Base-by-base conservation (phyloP, 2,113 vertebrate genomes). In the Festucalex cinctus region DNA sequence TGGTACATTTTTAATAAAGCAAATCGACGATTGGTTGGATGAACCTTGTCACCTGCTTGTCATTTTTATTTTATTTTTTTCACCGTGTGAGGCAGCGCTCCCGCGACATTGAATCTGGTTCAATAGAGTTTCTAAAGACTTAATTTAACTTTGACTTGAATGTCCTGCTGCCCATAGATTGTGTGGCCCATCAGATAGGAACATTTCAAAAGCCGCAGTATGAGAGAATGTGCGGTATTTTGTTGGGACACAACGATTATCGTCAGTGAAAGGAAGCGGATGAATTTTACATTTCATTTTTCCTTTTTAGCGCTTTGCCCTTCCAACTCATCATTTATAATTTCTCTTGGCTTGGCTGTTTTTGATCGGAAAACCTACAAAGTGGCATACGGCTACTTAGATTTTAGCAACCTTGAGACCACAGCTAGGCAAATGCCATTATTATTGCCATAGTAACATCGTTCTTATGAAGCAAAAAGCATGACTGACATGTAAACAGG, bases 1-100 rank as follows among this genome's bases (percentile, higher is more conserved):
- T 88, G 83, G 74, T 88, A 77, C 79, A 90, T 90, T 83, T 90
- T 90, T 88, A 88, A 90, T 90, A 88, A 86, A 85, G 74, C 79
- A 85, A 88, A 88, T 85, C 83, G 41, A 56, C 80, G 84, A 75
- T 80, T 80, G 83, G 66, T 75, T 80, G 82, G 26, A 84, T 75
- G 83, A 87, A 86, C 82, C 77, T 73, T 37, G 74, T 86, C 79
- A 85, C 83, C 81, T 73, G 78, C 77, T 81, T 86, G 88, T 85
- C 85, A 83, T 75, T 85, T 81, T 82, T 74, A 69, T 70, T 85
- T 81, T 77, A 24, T 14, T 8, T 62, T 43, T 41, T 26, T 7
- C 6, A 22, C n/a, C 14, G 14, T 26, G 60, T 14, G 22, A 43
- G 58, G 5, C 20, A 39, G 20, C 22, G 12, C 9, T 22, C 20